phyloP scores from a whole-genome alignment of 2,888 invertebrate genomes.

The Caenorhabditis parvicauda region DNA sequence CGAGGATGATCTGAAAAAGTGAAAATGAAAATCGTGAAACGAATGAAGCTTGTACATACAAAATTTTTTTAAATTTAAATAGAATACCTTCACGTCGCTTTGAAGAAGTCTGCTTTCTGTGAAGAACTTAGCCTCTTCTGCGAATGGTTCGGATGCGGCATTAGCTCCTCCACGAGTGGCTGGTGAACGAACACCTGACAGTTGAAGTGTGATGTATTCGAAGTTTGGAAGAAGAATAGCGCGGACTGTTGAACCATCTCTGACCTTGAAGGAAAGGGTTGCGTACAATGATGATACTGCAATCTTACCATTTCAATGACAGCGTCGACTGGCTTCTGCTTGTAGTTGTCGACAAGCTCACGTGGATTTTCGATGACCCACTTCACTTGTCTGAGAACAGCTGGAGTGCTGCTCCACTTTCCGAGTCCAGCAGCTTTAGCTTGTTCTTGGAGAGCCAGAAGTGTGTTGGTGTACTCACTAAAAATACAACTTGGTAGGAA shows the following conservation, averaged over 20 bases:
- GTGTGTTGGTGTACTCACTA: slow-evolving; percentile 64
- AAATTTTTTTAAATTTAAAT: not conserved
- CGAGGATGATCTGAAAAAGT: slow-evolving; percentile 74
- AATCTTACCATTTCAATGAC: slow-evolving; percentile 86
- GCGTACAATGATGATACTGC: not conserved
- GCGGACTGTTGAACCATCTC: slow-evolving; percentile 92
- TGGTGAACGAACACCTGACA: slow-evolving; percentile 77
- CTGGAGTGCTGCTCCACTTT: slow-evolving; percentile 65
- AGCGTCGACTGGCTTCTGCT: slow-evolving; percentile 79
- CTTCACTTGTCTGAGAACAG: slow-evolving; percentile 65
- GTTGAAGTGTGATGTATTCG: slow-evolving; percentile 87
- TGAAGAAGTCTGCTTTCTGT: slow-evolving; percentile 88
- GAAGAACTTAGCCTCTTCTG: slow-evolving; percentile 89
- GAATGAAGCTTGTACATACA: not conserved
- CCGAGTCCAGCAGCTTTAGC: slow-evolving; percentile 86
- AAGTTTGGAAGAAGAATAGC: slow-evolving; percentile 86
- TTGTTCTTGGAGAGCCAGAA: slow-evolving; percentile 83
- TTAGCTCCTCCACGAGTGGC: slow-evolving; percentile 22
- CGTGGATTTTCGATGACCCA: slow-evolving; percentile 85
- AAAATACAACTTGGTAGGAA: slow-evolving; percentile 10
- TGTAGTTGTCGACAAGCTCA: slow-evolving; percentile 79
- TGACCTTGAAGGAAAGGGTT: slow-evolving; percentile 56
- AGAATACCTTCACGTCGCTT: slow-evolving; percentile 78
- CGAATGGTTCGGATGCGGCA: slow-evolving; percentile 68
- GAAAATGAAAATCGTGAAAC: not conserved